Percentiles rank a stretch among this genome's conserved stretches.
phyloP scores from a whole-genome alignment of 2,797 vertebrate species.

The Novumbra hubbsi region DNA sequence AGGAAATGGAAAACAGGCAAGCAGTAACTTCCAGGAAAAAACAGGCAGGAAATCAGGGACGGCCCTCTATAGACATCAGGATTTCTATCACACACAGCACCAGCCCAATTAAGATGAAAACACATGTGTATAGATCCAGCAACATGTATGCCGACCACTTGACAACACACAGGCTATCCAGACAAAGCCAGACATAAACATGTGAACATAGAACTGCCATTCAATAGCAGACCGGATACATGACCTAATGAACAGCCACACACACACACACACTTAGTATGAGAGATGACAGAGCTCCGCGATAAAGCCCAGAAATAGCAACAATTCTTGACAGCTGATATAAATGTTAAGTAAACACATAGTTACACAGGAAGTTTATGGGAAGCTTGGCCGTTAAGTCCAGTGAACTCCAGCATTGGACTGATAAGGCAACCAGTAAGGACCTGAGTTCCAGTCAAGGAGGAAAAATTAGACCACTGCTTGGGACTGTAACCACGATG shows the following conservation, averaged over 20 bases:
- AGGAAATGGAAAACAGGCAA: slow-evolving; percentile 35
- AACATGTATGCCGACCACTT: neutral
- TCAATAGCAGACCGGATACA: slow-evolving; percentile 18
- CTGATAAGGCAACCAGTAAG: slow-evolving; percentile 49
- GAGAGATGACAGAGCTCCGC: slow-evolving; percentile 31
- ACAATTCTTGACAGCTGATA: slow-evolving; percentile 32
- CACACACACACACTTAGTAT: slow-evolving; percentile 2
- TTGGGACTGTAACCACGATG: slow-evolving; percentile 32
- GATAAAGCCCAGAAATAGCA: slow-evolving; percentile 51
- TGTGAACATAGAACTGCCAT: neutral
- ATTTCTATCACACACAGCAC: neutral
- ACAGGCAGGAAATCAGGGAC: neutral
- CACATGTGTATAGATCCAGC: neutral
- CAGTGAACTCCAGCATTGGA: slow-evolving; percentile 26
- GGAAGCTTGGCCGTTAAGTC: slow-evolving; percentile 45
- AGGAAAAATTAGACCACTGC: slow-evolving; percentile 26
- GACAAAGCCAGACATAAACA: slow-evolving; percentile 8
- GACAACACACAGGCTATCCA: neutral
- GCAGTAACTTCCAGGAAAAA: slow-evolving; percentile 31
- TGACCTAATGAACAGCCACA: slow-evolving; percentile 28
- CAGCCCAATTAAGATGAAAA: too few species aligned
- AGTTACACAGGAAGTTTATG: slow-evolving; percentile 4
- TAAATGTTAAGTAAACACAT: slow-evolving; percentile 9
- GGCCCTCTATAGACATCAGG: neutral
- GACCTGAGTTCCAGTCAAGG: slow-evolving; percentile 21